Evolutionary conservation across 2,113 vertebrate genomes (phyloP).

Genomic region (Xenotilapia longispinis): DNA sequence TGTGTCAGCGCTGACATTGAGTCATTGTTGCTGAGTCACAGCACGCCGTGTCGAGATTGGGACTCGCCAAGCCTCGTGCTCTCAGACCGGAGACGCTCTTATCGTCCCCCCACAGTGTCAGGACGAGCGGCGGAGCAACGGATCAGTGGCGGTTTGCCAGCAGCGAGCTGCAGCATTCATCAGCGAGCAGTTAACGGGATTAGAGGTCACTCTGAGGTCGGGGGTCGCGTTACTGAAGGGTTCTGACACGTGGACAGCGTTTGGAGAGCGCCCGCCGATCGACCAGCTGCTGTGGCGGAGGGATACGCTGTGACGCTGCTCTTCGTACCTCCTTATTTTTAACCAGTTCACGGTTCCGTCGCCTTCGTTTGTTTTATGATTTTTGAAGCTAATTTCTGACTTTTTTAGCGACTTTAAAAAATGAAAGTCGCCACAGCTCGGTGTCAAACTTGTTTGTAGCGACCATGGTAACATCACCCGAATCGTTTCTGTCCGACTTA

Average conservation of each 20-base stretch:
- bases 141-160: background rate
- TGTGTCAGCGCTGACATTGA: background rate
- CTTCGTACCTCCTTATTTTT: background rate
- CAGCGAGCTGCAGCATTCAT: background rate
- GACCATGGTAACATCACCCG: background rate
- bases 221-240: background rate
- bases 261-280: background rate
- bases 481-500: background rate
- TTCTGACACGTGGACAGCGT: background rate
- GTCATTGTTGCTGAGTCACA: conserved; percentile 27
- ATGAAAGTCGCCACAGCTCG: background rate
- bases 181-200: background rate
- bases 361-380: background rate
- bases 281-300: background rate
- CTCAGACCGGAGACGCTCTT: background rate
- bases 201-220: background rate
- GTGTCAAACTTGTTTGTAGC: background rate
- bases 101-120: background rate
- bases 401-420: background rate
- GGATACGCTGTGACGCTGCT: background rate
- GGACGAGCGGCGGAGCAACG: background rate
- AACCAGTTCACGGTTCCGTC: accelerated
- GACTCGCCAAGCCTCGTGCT: background rate
- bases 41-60: background rate
- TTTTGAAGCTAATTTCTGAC: background rate